These are phyloP conservation scores for Triplophysa dalaica DNA, from an alignment of 2,113 vertebrate genomes.

Conservation along the genomic window DNA sequence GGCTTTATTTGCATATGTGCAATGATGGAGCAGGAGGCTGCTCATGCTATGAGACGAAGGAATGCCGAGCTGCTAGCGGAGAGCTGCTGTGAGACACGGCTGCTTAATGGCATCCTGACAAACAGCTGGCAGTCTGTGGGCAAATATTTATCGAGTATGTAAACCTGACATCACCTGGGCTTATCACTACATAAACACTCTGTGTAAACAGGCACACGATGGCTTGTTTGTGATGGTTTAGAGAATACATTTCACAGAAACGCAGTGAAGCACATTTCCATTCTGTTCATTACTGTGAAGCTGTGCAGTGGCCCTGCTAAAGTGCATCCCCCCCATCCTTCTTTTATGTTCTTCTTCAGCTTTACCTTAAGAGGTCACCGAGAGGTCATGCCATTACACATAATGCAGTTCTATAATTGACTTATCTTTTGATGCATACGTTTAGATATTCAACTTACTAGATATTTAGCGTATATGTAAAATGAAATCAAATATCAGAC, in stretches of 20 bases:
- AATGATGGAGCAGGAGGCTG: conserved; percentile 18
- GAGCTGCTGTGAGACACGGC: conserved; percentile 72
- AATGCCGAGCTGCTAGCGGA: conserved; percentile 66
- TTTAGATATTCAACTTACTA: too few species aligned
- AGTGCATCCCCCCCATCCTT: conserved; percentile 10
- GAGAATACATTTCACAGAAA: conserved; percentile 59
- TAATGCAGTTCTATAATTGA: too few species aligned
- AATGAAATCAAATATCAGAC: too few species aligned
- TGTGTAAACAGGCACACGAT: conserved; percentile 84
- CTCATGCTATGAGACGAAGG: conserved; percentile 76
- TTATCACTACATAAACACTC: conserved; percentile 87
- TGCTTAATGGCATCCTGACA: conserved; percentile 94
- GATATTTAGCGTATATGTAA: too few species aligned
- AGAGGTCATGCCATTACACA: conserved; percentile 10
- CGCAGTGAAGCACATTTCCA: conserved; percentile 69
- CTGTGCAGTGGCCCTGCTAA: conserved; percentile 51
- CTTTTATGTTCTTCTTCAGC: conserved; percentile 60
- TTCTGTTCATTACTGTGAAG: conserved; percentile 48
- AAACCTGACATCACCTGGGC: conserved; percentile 79
- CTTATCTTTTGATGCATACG: too few species aligned
- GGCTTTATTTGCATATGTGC: conserved; percentile 43
- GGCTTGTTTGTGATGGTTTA: conserved; percentile 65
- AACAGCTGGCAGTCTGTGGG: conserved; percentile 85
- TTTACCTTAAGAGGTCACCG: conserved; percentile 40
- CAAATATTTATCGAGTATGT: conserved; percentile 93